A percentile compares a stretch with the other conserved stretches of the same genome.
phyloP scores from a whole-genome alignment of 2,113 vertebrate species.

The Calonectris borealis region DNA sequence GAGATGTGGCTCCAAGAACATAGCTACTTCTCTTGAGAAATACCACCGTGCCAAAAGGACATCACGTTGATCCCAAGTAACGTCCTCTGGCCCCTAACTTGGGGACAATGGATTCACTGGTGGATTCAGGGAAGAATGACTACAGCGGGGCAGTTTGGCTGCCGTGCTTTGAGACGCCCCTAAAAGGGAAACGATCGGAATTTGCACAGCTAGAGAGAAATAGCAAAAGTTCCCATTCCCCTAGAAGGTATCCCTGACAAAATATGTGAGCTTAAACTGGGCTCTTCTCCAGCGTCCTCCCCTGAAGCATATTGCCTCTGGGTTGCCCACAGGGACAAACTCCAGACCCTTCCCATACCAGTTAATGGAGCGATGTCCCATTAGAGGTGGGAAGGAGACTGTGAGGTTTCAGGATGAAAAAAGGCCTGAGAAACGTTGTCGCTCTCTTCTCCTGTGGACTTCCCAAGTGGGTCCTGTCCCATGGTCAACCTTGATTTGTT shows the following conservation, averaged over 20 bases:
- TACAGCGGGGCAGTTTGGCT: neutral
- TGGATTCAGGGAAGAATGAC: neutral
- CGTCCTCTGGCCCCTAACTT: neutral
- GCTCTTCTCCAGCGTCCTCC: neutral
- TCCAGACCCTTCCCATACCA: neutral
- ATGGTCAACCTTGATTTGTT: neutral
- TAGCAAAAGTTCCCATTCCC: neutral
- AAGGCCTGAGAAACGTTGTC: neutral
- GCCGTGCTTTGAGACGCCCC: rapidly evolving
- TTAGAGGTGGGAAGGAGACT: neutral
- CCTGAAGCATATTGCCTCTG: neutral
- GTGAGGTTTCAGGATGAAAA: neutral
- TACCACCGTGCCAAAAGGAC: neutral
- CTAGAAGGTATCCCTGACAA: neutral
- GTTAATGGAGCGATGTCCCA: neutral
- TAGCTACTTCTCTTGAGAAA: constrained; percentile 29
- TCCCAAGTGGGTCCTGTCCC: neutral
- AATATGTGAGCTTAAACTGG: neutral
- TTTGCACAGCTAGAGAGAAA: neutral
- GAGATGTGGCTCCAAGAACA: constrained; percentile 29
- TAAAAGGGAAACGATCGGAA: neutral
- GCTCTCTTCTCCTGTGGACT: neutral
- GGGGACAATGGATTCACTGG: neutral
- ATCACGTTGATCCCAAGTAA: neutral
- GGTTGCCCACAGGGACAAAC: neutral